Evolutionary conservation across 2,113 vertebrate genomes (phyloP).

Genomic region (Neomonachus schauinslandi): DNA sequence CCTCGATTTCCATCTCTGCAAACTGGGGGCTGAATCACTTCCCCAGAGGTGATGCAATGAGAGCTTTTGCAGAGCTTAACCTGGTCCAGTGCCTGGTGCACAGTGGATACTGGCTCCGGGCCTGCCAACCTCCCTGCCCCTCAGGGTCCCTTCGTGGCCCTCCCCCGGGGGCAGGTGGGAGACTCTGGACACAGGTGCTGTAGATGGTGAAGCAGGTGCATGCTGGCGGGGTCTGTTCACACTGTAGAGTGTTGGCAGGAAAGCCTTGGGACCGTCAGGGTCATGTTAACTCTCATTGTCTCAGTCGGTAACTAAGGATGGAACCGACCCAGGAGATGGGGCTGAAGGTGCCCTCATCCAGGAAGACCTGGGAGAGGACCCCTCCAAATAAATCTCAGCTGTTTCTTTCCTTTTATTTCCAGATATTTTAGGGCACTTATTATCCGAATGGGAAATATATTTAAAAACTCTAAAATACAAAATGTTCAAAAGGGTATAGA

Average conservation of each 20-base stretch:
- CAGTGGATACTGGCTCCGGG: fast-evolving
- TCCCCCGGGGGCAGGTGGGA: neutral
- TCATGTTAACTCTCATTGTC: neutral
- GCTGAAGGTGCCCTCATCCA: fast-evolving
- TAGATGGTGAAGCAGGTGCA: neutral
- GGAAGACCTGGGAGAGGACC: neutral
- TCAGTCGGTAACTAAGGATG: neutral
- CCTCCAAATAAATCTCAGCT: neutral
- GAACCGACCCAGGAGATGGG: neutral
- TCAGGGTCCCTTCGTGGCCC: neutral
- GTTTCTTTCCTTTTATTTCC: neutral
- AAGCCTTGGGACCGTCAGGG: fast-evolving
- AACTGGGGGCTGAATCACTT: neutral
- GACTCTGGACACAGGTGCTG: neutral
- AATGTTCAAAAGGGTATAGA: neutral
- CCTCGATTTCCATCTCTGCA: neutral
- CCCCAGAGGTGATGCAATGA: neutral
- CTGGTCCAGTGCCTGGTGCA: neutral
- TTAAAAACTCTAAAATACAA: neutral
- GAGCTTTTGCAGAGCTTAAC: neutral
- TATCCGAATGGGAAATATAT: neutral
- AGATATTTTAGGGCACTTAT: neutral
- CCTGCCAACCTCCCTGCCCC: neutral
- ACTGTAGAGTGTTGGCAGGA: neutral
- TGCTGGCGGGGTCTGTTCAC: fast-evolving